These are phyloP conservation scores for Scatophagus argus DNA, from an alignment of 2,113 vertebrate genomes.

Conservation along the genomic window DNA sequence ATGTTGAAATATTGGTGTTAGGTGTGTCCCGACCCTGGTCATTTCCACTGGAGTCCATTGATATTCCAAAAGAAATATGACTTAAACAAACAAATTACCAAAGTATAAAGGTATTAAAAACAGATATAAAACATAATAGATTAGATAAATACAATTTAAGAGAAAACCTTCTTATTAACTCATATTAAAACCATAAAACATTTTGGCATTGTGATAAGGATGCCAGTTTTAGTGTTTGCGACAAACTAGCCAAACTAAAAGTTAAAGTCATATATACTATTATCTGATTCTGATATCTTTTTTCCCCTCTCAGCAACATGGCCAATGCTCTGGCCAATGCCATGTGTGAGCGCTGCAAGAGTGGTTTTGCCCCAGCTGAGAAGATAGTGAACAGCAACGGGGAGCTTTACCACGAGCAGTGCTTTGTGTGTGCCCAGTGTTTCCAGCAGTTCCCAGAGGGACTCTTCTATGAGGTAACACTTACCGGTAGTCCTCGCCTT, in stretches of 20 bases:
- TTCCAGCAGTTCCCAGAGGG: slow-evolving; percentile 98
- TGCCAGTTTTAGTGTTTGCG: no score
- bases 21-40: background rate
- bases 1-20: slow-evolving; percentile 8
- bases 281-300: background rate
- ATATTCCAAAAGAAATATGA: background rate
- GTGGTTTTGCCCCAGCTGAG: slow-evolving; percentile 92
- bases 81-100: background rate
- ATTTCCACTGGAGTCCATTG: background rate
- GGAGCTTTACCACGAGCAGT: slow-evolving; percentile 97
- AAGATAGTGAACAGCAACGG: slow-evolving; percentile 99
- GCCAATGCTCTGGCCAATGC: slow-evolving; percentile 95
- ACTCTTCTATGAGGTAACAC: slow-evolving; percentile 96
- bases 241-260: background rate
- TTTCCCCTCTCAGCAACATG: slow-evolving; percentile 91
- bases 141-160: background rate
- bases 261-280: background rate
- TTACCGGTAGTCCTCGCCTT: background rate
- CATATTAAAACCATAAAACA: background rate
- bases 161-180: background rate
- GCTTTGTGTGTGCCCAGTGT: slow-evolving; percentile 98
- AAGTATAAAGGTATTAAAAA: background rate
- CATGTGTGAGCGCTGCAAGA: slow-evolving; percentile 94
- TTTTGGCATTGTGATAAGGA: no score
- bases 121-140: background rate